phyloP scores from a whole-genome alignment of 2,888 invertebrate genomes.

The Helicoverpa assulta region DNA sequence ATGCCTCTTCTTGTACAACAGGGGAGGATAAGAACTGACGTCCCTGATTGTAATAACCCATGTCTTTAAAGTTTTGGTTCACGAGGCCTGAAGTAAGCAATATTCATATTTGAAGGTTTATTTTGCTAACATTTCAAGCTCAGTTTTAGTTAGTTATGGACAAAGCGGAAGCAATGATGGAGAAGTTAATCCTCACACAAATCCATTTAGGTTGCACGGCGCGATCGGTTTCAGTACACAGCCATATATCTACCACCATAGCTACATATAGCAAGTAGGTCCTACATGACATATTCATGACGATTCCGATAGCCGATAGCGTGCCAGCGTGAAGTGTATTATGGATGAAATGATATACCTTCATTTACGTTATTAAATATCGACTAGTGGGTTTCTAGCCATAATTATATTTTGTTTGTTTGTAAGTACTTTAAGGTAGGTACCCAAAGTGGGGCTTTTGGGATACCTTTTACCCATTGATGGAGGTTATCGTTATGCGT shows the following conservation, averaged over 20 bases:
- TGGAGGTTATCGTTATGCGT: no score
- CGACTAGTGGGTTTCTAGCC: not conserved
- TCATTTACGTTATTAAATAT: constrained; percentile 18
- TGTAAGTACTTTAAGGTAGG: no score
- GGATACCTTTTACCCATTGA: no score
- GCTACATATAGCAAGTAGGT: constrained; percentile 10
- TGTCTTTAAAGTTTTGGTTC: no score
- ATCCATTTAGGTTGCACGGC: constrained; percentile 51
- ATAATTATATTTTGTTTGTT: not conserved
- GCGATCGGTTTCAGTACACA: constrained; percentile 27
- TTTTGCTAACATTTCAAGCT: constrained; percentile 34
- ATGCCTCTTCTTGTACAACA: no score
- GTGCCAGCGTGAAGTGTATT: constrained; percentile 3
- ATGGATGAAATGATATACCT: constrained; percentile 19
- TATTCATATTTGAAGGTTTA: not conserved
- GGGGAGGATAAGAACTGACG: no score
- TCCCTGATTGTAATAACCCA: no score
- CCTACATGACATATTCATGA: constrained; percentile 43
- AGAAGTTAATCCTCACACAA: constrained; percentile 53
- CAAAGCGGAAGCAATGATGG: constrained; percentile 31
- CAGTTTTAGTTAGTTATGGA: constrained; percentile 35
- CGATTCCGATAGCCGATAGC: constrained; percentile 32
- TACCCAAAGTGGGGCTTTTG: no score
- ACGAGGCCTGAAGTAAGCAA: no score
- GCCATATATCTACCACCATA: not conserved